Conservation (phyloP, 2,888 invertebrate genomes). For the Leuctra nigra region DNA sequence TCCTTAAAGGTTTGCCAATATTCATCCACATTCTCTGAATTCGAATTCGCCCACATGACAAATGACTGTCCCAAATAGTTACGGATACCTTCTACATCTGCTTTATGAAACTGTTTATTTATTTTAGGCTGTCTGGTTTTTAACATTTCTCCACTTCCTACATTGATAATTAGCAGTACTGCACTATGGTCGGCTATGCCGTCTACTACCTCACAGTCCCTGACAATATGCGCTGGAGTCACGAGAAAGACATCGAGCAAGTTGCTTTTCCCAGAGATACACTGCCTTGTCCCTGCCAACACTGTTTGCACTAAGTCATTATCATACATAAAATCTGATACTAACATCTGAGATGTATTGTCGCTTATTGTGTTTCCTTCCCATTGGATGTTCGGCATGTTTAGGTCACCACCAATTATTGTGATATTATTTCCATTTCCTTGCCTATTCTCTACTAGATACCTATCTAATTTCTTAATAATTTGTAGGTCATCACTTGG, state of each 20-base stretch:
- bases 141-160: too few relatives aligned
- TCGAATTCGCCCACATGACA: slow-evolving; percentile 3
- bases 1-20: background rate
- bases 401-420: background rate
- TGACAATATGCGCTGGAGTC: background rate
- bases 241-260: background rate
- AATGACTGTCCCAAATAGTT: background rate
- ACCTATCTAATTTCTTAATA: background rate
- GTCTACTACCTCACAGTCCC: background rate
- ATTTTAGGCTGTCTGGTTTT: too few relatives aligned
- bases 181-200: background rate
- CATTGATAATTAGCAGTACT: background rate
- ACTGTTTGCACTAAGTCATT: background rate
- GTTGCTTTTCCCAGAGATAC: background rate
- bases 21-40: slow-evolving; percentile 3
- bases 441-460: background rate
- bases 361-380: background rate
- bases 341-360: background rate
- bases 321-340: too few relatives aligned
- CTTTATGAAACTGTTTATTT: background rate
- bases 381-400: background rate
- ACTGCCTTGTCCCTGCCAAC: background rate
- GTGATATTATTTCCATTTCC: background rate
- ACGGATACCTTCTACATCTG: background rate
- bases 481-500: background rate